phyloP scores from a whole-genome alignment of 2,797 vertebrate species.

The Sebastes wilsoni region DNA sequence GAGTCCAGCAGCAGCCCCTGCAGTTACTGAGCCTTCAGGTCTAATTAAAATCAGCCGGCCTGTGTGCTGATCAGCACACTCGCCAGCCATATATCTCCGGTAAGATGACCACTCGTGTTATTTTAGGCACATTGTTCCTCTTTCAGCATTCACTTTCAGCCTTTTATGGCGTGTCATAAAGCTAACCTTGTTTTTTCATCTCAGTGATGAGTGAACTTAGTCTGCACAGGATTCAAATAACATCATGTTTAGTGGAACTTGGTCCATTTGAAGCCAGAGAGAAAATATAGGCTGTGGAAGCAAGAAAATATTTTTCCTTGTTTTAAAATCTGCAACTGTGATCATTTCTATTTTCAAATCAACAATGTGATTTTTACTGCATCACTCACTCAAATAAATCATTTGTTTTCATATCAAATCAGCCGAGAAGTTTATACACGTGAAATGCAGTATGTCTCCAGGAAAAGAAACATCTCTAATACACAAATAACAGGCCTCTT shows the following conservation, averaged over 20 bases:
- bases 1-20: slow-evolving; percentile 60
- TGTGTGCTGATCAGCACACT: slow-evolving; percentile 56
- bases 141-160: slow-evolving; percentile 57
- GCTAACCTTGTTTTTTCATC: slow-evolving; percentile 38
- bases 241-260: slow-evolving; percentile 13
- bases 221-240: slow-evolving; percentile 10
- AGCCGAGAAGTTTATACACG: background rate
- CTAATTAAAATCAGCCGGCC: slow-evolving; percentile 65
- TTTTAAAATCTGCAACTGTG: background rate
- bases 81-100: slow-evolving; percentile 59
- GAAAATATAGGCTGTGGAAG: background rate
- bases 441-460: background rate
- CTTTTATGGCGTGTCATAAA: slow-evolving; percentile 59
- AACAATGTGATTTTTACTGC: background rate
- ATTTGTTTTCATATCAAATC: background rate
- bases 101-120: slow-evolving; percentile 56
- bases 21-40: slow-evolving; percentile 68
- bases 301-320: background rate
- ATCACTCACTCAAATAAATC: background rate
- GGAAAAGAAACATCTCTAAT: background rate
- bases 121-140: slow-evolving; percentile 68
- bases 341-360: background rate
- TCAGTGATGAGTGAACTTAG: slow-evolving; percentile 1
- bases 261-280: background rate
- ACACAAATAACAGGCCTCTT: background rate